Percentiles rank a stretch among this genome's conserved stretches.
These are phyloP conservation scores for Pipra filicauda DNA, from an alignment of 2,113 vertebrate species.

Conservation along the genomic window DNA sequence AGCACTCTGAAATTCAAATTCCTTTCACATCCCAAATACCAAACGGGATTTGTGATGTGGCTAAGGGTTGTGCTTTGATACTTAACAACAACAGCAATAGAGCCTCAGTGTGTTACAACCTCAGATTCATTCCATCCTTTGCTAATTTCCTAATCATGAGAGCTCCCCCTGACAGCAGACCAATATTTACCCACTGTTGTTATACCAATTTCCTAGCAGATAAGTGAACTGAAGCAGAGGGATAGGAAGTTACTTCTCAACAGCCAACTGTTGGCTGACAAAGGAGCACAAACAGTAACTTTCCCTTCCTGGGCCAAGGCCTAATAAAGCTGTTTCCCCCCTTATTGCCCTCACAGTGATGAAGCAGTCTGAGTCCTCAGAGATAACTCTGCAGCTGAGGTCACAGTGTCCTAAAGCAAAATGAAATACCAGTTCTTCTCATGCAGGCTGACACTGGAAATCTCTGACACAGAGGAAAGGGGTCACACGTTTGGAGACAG, in stretches of 20 bases:
- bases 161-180: constrained; percentile 14
- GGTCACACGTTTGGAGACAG: not conserved
- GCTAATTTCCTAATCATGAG: not conserved
- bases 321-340: not conserved
- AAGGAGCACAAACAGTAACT: constrained; percentile 5
- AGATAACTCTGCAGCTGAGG: constrained; percentile 3
- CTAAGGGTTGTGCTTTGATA: not conserved
- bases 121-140: not conserved
- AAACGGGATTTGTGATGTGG: rapidly evolving
- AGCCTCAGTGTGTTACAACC: not conserved
- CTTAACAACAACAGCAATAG: not conserved
- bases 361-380: not conserved
- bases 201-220: not conserved
- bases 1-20: not conserved
- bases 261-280: not conserved
- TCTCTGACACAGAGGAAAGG: not conserved
- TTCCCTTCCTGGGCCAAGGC: not conserved
- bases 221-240: not conserved
- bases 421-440: not conserved
- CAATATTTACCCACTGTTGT: not conserved
- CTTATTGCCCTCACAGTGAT: not conserved
- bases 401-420: not conserved
- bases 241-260: not conserved
- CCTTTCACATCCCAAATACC: not conserved
- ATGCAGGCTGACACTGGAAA: not conserved